Base-by-base conservation (phyloP, 2,797 vertebrate genomes). In the Brachyalestes nurse region DNA sequence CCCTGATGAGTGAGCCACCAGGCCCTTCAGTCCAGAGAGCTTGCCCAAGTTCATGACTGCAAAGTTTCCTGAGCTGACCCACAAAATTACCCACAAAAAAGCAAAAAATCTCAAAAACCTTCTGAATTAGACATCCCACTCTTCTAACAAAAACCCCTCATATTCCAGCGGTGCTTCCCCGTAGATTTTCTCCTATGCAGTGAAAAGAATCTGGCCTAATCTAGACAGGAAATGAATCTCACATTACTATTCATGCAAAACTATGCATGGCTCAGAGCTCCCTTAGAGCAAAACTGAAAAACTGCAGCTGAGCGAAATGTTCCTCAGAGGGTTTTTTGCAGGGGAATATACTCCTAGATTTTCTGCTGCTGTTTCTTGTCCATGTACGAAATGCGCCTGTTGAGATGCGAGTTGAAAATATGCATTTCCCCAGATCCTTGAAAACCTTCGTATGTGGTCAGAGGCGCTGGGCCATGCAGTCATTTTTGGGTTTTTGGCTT, bases 11-110 rank as follows among this genome's bases (percentile, higher is more conserved):
- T 95, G 91, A 0, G 97, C 93, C 85, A 97, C 95, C 93, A 98
- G 95, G 80, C 96, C 94, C 88, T 95, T 95, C 0, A 99, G 93
- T 65, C 97, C 95, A 0, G 97, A 97, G 51, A 99, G 91, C 92
- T 98, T 99, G 53, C 97, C 97, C 72, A 99, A 93, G 93, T 96
- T 99, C 98, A 99, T 99, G 88, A 40, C 84, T 83, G 28, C 45
- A 10, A 58, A 21, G 62, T 80, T 82, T 80, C 55, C 79, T 79
- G 77, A 77, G 45, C 38, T 82, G 28, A 83, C 78, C 25, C 79
- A 80, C 73, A 70, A 13, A 4, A 34, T 65, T 40, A 78, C 53
- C 19, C 57, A 58, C 55, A 51, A 28, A 51, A 80, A 58, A 58
- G 74, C 28, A 67, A 60, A 66, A 73, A 67, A 58, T 28, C 42